Evolutionary conservation across 2,797 vertebrate genomes (phyloP).

Genomic region (Ptychobarbus kaznakovi): DNA sequence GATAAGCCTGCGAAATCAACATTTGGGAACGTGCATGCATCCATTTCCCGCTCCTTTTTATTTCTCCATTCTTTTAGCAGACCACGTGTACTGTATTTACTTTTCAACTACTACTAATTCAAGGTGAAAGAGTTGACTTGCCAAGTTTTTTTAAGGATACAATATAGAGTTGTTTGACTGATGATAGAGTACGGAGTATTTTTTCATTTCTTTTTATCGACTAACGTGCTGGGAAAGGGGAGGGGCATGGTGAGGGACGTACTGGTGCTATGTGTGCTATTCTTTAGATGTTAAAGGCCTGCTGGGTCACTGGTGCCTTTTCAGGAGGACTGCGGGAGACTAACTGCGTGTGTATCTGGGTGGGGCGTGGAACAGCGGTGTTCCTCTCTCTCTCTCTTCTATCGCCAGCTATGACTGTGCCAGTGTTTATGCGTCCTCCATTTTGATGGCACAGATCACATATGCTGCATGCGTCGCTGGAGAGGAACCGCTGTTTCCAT

Average conservation of each 20-base stretch:
- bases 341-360: slow-evolving; percentile 12
- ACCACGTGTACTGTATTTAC: slow-evolving; percentile 59
- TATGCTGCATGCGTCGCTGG: slow-evolving; percentile 53
- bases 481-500: slow-evolving; percentile 29
- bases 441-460: slow-evolving; percentile 66
- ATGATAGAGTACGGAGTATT: slow-evolving; percentile 50
- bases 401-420: slow-evolving; percentile 40
- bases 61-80: slow-evolving; percentile 51
- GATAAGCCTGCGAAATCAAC: slow-evolving; percentile 33
- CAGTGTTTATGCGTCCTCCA: slow-evolving; percentile 60
- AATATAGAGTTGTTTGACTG: slow-evolving; percentile 54
- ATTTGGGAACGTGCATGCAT: slow-evolving; percentile 47
- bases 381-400: slow-evolving; percentile 28
- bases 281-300: slow-evolving; percentile 52
- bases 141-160: slow-evolving; percentile 63
- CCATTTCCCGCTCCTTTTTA: slow-evolving; percentile 55
- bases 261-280: slow-evolving; percentile 58
- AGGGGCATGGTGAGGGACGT: slow-evolving; percentile 58
- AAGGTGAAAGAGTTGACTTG: slow-evolving; percentile 63
- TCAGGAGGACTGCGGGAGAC: slow-evolving; percentile 39
- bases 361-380: background rate
- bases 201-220: slow-evolving; percentile 57
- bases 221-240: slow-evolving; percentile 52
- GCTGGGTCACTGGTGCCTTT: slow-evolving; percentile 55
- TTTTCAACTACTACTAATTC: slow-evolving; percentile 60